Conservation (phyloP, 2,888 invertebrate species). For the Ferdinandea cuprea region DNA sequence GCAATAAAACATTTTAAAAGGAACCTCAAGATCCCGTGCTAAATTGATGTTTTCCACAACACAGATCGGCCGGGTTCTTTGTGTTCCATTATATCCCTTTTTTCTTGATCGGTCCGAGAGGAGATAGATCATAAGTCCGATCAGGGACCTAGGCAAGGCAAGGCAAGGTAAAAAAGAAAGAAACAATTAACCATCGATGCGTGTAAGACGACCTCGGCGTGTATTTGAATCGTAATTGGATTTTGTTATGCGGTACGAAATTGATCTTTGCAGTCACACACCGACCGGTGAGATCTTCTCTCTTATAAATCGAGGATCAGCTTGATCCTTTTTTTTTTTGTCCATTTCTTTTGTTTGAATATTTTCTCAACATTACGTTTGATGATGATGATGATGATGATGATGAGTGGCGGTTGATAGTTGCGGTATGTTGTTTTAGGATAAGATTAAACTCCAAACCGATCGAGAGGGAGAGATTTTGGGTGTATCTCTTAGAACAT, state of each 20-base stretch:
- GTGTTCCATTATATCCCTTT: conserved; percentile 46
- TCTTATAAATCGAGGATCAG: conserved; percentile 25
- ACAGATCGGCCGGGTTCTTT: background rate
- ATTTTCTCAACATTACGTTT: conserved; percentile 44
- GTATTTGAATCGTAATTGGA: conserved; percentile 67
- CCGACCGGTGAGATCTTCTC: conserved; percentile 46
- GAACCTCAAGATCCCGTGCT: conserved; percentile 54
- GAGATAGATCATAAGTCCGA: conserved; percentile 36
- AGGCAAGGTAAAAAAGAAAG: no score
- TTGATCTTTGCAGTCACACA: conserved; percentile 63
- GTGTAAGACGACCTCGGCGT: conserved; percentile 43
- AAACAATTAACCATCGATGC: conserved; percentile 67
- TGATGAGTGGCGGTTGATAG: conserved; percentile 56
- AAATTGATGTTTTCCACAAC: conserved; percentile 66
- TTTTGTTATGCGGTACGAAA: conserved; percentile 64
- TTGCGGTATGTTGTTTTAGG: conserved; percentile 73
- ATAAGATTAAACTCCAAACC: conserved; percentile 49
- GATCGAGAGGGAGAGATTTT: background rate
- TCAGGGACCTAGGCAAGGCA: conserved; percentile 48
- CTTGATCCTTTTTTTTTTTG: conserved; percentile 57
- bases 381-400: conserved; percentile 50
- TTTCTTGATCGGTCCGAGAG: conserved; percentile 37
- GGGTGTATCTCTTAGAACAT: conserved; percentile 46
- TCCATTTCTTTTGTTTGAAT: conserved; percentile 25
- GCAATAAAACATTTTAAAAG: conserved; percentile 24